Evolutionary conservation across 1,140 invertebrate genomes (phyloP), one percentile per base, ranked within the genome.

Genomic region (Gonioctena quinquepunctata): DNA sequence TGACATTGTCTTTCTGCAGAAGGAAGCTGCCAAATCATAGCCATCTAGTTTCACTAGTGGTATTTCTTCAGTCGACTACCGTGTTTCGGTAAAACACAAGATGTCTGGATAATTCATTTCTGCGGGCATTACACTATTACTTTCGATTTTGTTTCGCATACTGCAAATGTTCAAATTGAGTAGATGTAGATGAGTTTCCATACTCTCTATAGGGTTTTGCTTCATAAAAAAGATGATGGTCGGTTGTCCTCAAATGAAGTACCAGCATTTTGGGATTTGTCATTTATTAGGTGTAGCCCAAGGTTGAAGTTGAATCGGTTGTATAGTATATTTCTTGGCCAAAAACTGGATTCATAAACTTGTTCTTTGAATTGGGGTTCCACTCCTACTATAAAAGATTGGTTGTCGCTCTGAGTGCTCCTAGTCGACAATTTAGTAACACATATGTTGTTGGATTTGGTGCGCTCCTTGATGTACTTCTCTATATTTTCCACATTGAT

Each of bases 341-440:
- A 19, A 52, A 52, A 52, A 52, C 50, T 52, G 50, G 50, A 16
- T 16, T 52, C 50, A 52, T 52, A 52, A 2, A 52, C 8, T 52
- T 21, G 50, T 52, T 52, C 50, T 16, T 52, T 52, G 16, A 52
- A 52, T 52, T 52, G 50, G 7, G 50, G 50, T 16, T 52, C 50
- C 50, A 52, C 50, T 52, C 50, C 50, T 52, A 52, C 50, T 52
- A 52, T 52, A 52, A 52, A 52, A 13, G 50, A 8, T 52, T 52
- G 50, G 50, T 52, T 16, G 16, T 52, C 50, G 16, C 16, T 16
- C 7, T 16, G 50, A 16, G 50, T 52, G 16, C 50, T 52, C 16
- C 50, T 16, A 52, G 50, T 52, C 16, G 50, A 8, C 16, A 52
- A 19, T 52, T 52, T 52, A 13, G n/a, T 52, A 16, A 52, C 50